Conservation (phyloP, 1,140 invertebrate genomes). For the Sycophila sp. region DNA sequence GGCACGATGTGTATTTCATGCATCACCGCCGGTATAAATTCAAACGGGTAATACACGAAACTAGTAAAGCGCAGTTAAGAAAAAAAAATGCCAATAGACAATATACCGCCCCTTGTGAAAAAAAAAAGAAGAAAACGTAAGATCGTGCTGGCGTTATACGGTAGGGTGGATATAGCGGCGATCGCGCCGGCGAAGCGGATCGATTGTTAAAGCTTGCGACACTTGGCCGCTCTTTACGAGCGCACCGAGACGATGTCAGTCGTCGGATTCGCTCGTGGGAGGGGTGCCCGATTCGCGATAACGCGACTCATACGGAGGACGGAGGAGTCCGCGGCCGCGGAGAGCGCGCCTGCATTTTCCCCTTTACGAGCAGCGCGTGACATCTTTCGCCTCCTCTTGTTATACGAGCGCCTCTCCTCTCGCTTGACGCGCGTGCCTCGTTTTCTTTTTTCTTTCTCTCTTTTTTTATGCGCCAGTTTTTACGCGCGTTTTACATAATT, state of each 20-base stretch:
- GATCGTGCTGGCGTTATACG: no score
- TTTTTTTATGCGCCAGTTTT: slow-evolving; percentile 1
- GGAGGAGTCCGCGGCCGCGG: neutral
- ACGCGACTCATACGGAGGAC: slow-evolving; percentile 2
- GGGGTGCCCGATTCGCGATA: slow-evolving; percentile 16
- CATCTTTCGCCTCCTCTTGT: slow-evolving; percentile 19
- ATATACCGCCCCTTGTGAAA: no score
- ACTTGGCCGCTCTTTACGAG: neutral
- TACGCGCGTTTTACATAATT: slow-evolving; percentile 18
- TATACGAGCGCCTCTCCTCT: slow-evolving; percentile 21
- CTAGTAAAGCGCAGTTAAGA: no score
- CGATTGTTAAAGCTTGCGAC: neutral
- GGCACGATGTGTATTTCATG: no score
- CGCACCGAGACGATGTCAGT: neutral
- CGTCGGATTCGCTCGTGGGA: neutral
- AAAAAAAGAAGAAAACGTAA: neutral
- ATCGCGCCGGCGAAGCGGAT: no score
- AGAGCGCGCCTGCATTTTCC: neutral
- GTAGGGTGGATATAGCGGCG: neutral
- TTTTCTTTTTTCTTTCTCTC: no score
- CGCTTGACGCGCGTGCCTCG: neutral
- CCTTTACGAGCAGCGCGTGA: slow-evolving; percentile 37
- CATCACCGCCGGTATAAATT: no score
- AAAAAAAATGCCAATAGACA: no score
- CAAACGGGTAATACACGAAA: no score